Evolutionary conservation across 2,113 vertebrate genomes (phyloP), one percentile per base, ranked within the genome.

Genomic region (Mugil cephalus): DNA sequence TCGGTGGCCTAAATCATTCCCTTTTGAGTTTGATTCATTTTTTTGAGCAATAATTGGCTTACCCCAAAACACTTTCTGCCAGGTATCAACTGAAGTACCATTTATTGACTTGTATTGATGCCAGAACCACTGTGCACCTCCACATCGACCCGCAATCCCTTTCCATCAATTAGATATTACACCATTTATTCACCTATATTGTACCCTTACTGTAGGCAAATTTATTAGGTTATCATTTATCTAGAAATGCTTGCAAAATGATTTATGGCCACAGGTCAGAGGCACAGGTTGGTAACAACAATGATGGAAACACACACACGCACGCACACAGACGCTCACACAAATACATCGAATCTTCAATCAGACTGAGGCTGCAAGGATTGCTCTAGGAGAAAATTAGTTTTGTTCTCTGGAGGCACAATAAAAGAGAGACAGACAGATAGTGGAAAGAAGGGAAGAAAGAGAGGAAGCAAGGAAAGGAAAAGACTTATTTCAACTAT

Each of bases 321-420:
- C 36, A 53, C 18, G 39, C 36, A 80, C 64, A 61, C 39, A 45
- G 64, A 59, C 38, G 52, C 39, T 38, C 67, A 58, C 18, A 61
- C 58, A 52, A 39, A 77, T 64, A 61, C 69, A 12, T 10, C 24
- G 12, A 36, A 18, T 54, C 38, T 79, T 67, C 73, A 70, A 47
- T 74, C 75, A 59, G 36, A 47, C 21, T 58, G 47, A 69, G 7
- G 62, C 74, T 69, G 51, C 36, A 73, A 74, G 58, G 59, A 63
- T 64, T 75, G 74, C 81, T 79, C 71, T 74, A 71, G 69, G 69
- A 90, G 81, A 83, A 89, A 89, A 88, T 88, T 39, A 83, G 69
- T 87, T 87, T 83, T 80, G 66, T 80, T 80, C 82, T 85, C 77
- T 21, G 51, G 75, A 69, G 79, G 69, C 42, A 56, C 14, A 17